Evolutionary conservation across 1,140 invertebrate species (phyloP).

Genomic region (Chymomyza costata): DNA sequence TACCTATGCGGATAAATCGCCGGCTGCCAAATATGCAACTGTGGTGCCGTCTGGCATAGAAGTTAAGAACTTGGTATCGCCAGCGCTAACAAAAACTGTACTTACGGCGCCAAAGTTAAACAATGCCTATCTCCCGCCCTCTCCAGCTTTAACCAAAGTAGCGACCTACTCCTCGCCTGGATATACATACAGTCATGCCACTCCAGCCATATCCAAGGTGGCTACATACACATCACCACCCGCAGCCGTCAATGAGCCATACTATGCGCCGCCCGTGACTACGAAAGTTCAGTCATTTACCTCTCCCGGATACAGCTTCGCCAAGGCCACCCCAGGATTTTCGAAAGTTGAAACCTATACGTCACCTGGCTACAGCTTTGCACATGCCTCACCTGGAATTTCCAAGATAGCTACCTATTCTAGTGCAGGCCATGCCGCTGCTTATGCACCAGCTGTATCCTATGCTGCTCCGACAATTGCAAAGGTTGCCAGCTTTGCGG

Average conservation of each 20-base stretch:
- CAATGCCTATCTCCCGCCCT: slow-evolving; percentile 39
- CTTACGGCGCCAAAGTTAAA: slow-evolving; percentile 34
- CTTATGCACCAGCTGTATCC: slow-evolving; percentile 30
- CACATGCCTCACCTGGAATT: slow-evolving; percentile 20
- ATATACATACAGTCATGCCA: slow-evolving; percentile 44
- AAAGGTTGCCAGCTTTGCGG: slow-evolving; percentile 42
- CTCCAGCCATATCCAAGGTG: slow-evolving; percentile 47
- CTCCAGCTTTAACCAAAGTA: slow-evolving; percentile 34
- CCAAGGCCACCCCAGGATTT: slow-evolving; percentile 54
- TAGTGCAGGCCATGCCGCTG: neutral
- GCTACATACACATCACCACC: slow-evolving; percentile 45
- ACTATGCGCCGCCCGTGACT: slow-evolving; percentile 44
- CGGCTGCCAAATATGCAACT: slow-evolving; percentile 62
- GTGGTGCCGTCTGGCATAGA: slow-evolving; percentile 64
- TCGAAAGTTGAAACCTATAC: slow-evolving; percentile 62
- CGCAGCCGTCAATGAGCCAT: slow-evolving; percentile 23
- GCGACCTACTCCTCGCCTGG: slow-evolving; percentile 51
- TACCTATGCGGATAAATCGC: slow-evolving; percentile 68
- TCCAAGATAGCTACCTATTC: slow-evolving; percentile 54
- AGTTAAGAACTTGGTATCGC: slow-evolving; percentile 60
- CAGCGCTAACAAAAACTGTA: slow-evolving; percentile 37
- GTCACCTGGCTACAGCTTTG: slow-evolving; percentile 46
- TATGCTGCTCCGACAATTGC: slow-evolving; percentile 36
- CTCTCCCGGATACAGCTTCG: slow-evolving; percentile 50
- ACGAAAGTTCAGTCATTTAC: slow-evolving; percentile 54